Base-by-base conservation (phyloP, 2,888 invertebrate species). In the Smittia aterrima region DNA sequence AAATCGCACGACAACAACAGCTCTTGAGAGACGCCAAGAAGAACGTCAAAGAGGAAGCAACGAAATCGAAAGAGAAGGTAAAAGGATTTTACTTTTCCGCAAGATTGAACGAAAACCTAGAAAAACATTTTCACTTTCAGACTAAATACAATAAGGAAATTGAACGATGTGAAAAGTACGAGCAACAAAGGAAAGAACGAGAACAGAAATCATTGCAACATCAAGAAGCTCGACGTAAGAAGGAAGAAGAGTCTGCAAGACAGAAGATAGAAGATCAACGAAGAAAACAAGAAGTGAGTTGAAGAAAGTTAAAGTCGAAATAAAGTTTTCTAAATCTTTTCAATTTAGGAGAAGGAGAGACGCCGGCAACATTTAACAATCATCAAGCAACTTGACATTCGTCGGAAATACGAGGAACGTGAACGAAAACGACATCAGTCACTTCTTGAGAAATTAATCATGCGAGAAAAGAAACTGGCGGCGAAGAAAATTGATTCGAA, bases 321-420 rank as follows among this genome's bases (percentile, higher is more conserved):
- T 38, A 7, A 38, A 38, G 38, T 58, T 73, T 66, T 72, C 53
- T 24, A 53, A 41, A 11, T 68, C 20, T 68, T n/a, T n/a, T n/a
- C n/a, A n/a, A n/a, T 62, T 13, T 38, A 94, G 93, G 95, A 96
- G 81, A 86, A 94, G 47, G 96, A 96, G 82, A 85, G 96, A 78
- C 86, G 95, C 79, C 87, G 94, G 22, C 96, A 97, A 80, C 97
- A 97, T 82, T 92, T 95, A 84, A 87, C 93, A 0, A 85, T 96
- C 75, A 92, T 96, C 64, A 90, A 95, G 27, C 93, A 95, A 67
- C 81, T 97, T 76, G 96, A 97, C 81, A 88, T 90, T 76, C 87
- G 96, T 20, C 89, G 95, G 77, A 89, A 93, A 79, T 90, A 92
- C 83, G 96, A 96, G 80, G 96, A 93, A 79, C 86, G 92, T 9